These are phyloP conservation scores for Noctua pronuba DNA, from an alignment of 2,888 invertebrate species.

Conservation along the genomic window DNA sequence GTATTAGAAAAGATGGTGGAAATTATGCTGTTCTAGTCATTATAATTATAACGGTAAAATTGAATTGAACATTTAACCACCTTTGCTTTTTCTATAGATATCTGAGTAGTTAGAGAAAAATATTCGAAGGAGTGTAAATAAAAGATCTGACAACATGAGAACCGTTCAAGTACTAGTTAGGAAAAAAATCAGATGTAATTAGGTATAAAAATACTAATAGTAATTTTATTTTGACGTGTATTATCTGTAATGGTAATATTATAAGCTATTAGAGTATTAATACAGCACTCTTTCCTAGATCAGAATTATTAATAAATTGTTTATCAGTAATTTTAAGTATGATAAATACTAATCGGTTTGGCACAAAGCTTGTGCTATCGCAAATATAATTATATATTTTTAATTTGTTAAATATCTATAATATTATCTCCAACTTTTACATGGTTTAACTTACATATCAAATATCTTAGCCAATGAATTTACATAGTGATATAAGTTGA, in stretches of 20 bases:
- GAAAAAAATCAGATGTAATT: not conserved
- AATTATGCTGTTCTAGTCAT: slow-evolving; percentile 14
- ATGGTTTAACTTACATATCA: slow-evolving; percentile 58
- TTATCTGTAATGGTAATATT: not conserved
- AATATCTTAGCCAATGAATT: slow-evolving; percentile 57
- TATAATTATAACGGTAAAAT: not conserved
- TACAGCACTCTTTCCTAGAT: not conserved
- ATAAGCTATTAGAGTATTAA: not conserved
- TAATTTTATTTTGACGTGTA: slow-evolving; percentile 8
- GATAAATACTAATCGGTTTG: not conserved
- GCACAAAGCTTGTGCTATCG: slow-evolving; percentile 40
- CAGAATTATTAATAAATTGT: not conserved
- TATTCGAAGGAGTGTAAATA: slow-evolving; percentile 3
- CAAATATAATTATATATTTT: slow-evolving; percentile 1
- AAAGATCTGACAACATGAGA: not conserved
- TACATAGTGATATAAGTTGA: slow-evolving; percentile 49
- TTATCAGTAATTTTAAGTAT: not conserved
- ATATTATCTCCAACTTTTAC: not conserved
- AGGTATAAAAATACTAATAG: not conserved
- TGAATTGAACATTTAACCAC: not conserved
- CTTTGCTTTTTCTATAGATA: not conserved
- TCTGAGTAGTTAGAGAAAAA: not conserved
- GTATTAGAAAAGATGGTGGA: not conserved
- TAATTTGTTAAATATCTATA: not conserved
- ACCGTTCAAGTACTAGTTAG: slow-evolving; percentile 17